Conservation (phyloP, 2,888 invertebrate species). For the Lasioglossum villosulum region DNA sequence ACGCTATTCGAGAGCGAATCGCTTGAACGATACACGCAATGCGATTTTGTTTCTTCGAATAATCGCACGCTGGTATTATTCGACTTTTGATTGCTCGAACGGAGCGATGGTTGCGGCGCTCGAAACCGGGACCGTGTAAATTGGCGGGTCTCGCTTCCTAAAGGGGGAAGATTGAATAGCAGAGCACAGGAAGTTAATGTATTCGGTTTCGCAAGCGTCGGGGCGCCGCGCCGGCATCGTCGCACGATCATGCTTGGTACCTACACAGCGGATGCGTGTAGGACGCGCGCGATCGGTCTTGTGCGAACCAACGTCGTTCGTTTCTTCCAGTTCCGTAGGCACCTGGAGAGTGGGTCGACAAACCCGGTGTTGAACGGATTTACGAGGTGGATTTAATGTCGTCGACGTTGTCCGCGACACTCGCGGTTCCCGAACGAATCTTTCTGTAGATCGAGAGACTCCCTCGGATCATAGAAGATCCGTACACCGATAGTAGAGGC, state of each 20-base stretch:
- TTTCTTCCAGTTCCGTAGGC: slow-evolving; percentile 61
- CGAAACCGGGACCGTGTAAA: neutral
- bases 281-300: slow-evolving; percentile 53
- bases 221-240: slow-evolving; percentile 37
- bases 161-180: slow-evolving; percentile 4
- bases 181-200: slow-evolving; percentile 13
- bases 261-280: slow-evolving; percentile 59
- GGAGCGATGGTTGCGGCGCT: neutral
- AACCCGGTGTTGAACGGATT: slow-evolving; percentile 44
- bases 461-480: no score
- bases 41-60: neutral
- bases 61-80: neutral
- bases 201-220: slow-evolving; percentile 36
- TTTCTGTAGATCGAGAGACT: neutral
- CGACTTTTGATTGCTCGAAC: neutral
- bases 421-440: neutral
- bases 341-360: slow-evolving; percentile 67
- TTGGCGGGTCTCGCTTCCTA: slow-evolving; percentile 16
- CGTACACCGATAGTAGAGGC: no score
- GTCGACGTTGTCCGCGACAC: slow-evolving; percentile 12
- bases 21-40: neutral
- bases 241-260: slow-evolving; percentile 37
- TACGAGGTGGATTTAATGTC: slow-evolving; percentile 54
- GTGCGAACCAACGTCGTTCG: slow-evolving; percentile 50
- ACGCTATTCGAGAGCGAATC: neutral